Percentiles rank a stretch among this genome's conserved stretches.
phyloP scores from a whole-genome alignment of 2,797 vertebrate species.

The Zenarchopterus dispar region DNA sequence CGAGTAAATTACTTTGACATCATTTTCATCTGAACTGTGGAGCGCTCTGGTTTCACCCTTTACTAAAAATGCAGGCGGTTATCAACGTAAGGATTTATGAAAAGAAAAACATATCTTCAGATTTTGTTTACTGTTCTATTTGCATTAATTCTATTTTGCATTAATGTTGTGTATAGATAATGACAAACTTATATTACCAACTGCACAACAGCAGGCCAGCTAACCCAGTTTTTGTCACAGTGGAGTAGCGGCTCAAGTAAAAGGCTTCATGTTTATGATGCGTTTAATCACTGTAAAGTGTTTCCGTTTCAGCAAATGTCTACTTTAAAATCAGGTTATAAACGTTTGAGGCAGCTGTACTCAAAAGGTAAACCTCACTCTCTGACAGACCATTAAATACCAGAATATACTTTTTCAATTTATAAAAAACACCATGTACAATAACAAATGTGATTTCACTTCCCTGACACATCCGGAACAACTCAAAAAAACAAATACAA shows the following conservation, averaged over 20 bases:
- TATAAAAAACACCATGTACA: constrained; percentile 70
- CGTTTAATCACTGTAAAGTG: constrained; percentile 9
- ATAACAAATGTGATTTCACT: constrained; percentile 63
- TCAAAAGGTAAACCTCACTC: constrained; percentile 46
- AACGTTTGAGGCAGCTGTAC: constrained; percentile 46
- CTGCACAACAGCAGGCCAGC: constrained; percentile 64
- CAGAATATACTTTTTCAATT: constrained; percentile 56
- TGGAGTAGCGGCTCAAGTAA: constrained; percentile 45
- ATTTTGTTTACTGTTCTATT: constrained; percentile 26
- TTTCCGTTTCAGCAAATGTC: constrained; percentile 30
- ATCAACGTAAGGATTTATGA: constrained; percentile 25
- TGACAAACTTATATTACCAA: constrained; percentile 47
- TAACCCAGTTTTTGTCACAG: constrained; percentile 49
- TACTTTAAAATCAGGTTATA: constrained; percentile 42
- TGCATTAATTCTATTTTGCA: constrained; percentile 25
- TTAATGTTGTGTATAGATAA: constrained; percentile 26
- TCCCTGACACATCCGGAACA: constrained; percentile 78
- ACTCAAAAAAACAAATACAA: constrained; percentile 40
- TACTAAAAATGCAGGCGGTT: constrained; percentile 38
- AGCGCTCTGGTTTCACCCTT: constrained; percentile 16
- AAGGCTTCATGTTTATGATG: constrained; percentile 23
- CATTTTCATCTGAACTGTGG: constrained; percentile 45
- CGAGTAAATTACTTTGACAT: constrained; percentile 30
- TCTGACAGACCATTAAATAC: constrained; percentile 60
- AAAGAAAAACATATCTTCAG: constrained; percentile 1